Conservation (phyloP, 30 jellyfish, hydroid and myxozoan genomes). For the Pseudorhiza aurosa region DNA sequence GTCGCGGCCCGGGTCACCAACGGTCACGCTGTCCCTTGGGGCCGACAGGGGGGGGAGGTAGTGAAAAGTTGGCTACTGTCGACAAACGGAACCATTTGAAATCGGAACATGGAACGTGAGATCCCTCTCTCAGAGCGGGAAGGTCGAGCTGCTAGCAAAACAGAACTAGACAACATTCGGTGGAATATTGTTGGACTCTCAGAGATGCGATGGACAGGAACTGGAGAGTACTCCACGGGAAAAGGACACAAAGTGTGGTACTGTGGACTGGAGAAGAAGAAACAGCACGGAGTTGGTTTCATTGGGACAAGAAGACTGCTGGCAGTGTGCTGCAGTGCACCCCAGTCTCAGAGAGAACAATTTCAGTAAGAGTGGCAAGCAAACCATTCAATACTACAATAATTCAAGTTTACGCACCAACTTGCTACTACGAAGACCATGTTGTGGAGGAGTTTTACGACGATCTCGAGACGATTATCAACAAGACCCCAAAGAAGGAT, state of each 20-base stretch:
- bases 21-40: conserved; percentile 36
- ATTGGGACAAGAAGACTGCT: conserved; percentile 33
- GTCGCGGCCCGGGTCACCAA: too few relatives aligned
- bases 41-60: conserved; percentile 46
- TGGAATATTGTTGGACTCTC: conserved; percentile 50
- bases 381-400: conserved; percentile 39
- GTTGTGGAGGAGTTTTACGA: conserved; percentile 40
- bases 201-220: conserved; percentile 59
- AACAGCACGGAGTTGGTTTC: conserved; percentile 56
- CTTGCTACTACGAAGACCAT: conserved; percentile 35
- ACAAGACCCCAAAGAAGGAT: conserved; percentile 37
- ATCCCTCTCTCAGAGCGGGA: conserved; percentile 27
- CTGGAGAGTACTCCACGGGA: conserved; percentile 32
- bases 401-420: conserved; percentile 62
- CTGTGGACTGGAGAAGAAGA: conserved; percentile 34
- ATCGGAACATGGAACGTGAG: conserved; percentile 50
- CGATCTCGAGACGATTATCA: conserved; percentile 37
- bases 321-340: conserved; percentile 35
- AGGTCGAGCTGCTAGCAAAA: conserved; percentile 33
- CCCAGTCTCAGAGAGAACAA: conserved; percentile 61
- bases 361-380: conserved; percentile 31
- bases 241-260: conserved; percentile 48
- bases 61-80: conserved; percentile 27
- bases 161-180: conserved; percentile 14
- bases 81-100: conserved; percentile 8